Evolutionary conservation across 2,113 vertebrate genomes (phyloP).

Genomic region (Lathamus discolor): DNA sequence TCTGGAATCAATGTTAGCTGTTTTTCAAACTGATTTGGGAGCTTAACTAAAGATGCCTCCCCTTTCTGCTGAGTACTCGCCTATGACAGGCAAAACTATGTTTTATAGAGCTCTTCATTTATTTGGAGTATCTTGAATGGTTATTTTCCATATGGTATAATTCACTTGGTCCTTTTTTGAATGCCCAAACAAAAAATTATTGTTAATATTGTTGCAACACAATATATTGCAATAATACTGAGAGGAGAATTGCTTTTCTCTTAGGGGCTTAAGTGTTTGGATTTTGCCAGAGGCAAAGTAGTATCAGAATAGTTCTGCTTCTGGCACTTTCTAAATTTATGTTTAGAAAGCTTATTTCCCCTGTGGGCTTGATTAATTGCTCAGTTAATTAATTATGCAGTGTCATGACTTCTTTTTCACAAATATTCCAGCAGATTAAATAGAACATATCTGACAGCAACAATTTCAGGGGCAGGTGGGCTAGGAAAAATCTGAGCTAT

Average conservation of each 20-base stretch:
- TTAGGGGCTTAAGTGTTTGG: background rate
- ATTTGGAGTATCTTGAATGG: background rate
- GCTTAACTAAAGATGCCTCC: background rate
- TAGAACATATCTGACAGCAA: background rate
- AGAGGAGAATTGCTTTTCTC: background rate
- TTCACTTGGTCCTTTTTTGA: background rate
- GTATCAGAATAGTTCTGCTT: background rate
- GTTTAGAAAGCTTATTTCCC: background rate
- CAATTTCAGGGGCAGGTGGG: background rate
- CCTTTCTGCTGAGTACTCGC: rapidly evolving
- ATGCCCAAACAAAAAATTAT: background rate
- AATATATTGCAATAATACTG: background rate
- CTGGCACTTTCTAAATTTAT: background rate
- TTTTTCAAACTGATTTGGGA: background rate
- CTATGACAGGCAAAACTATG: background rate
- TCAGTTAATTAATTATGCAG: background rate
- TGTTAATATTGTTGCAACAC: background rate
- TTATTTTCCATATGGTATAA: background rate
- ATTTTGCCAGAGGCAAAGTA: background rate
- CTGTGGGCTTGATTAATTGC: background rate
- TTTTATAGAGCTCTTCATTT: background rate
- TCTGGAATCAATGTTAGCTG: background rate
- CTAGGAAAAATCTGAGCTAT: background rate
- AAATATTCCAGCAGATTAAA: background rate
- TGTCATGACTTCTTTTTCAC: background rate